Base-by-base conservation (phyloP, 2,888 invertebrate species). In the Frankliniella fusca region DNA sequence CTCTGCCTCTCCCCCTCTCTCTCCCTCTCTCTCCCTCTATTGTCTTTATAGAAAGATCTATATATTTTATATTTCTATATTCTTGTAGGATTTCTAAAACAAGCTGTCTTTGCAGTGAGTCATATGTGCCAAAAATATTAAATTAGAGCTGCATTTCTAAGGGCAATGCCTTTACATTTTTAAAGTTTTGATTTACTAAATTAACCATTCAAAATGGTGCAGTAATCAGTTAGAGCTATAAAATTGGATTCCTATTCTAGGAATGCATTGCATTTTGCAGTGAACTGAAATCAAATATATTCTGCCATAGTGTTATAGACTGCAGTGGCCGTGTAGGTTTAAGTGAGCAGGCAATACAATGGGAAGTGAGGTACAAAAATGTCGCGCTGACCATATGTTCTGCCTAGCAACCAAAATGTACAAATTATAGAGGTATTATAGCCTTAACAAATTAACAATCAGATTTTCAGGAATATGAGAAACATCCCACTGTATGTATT, bases 391-490 rank as follows among this genome's bases (percentile, higher is more conserved):
- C 70, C 70, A 27, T 76, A 12, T 76, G 70, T 27, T 76, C 27
- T 11, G 70, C 70, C 70, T 76, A 76, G 70, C 70, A 76, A 76
- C 70, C 70, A 76, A 76, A 76, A 76, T 76, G 70, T 76, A 76
- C 70, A 76, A 76, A 76, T 76, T 76, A 76, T 76, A 76, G 70
- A 76, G 70, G 70, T 76, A 76, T 76, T 76, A 12, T 76, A 76
- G 70, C 70, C 70, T 76, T 76, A 76, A 76, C 70, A 76, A 76
- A 76, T 76, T 76, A 76, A 76, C 70, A 76, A 76, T 23, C 70
- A 27, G 70, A 76, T 76, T 76, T 76, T 27, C 23, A 23, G 70
- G 9, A 76, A 76, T 12, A 27, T 38, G 38, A 38, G 38, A 27
- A 76, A 27, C 70, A 76, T 76, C 70, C 70, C 70, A 76, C 27